These are phyloP conservation scores for Syrista parreyssii DNA, from an alignment of 2,888 invertebrate species.

Conservation along the genomic window DNA sequence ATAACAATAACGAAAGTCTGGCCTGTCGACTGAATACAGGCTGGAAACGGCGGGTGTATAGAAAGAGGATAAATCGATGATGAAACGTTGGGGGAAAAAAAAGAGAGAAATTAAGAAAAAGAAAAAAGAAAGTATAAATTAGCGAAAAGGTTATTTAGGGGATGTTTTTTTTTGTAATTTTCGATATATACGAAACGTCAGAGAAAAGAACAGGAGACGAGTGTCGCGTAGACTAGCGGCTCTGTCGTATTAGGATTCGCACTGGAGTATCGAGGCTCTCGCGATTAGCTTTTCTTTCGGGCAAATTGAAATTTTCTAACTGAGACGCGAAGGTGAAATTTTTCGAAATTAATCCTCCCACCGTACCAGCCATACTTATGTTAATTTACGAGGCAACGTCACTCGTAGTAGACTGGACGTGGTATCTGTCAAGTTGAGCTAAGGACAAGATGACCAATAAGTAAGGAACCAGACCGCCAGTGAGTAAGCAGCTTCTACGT, in stretches of 20 bases:
- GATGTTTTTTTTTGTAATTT: no score
- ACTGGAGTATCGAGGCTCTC: slow-evolving; percentile 15
- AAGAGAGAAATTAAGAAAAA: slow-evolving; percentile 19
- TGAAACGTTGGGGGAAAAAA: no score
- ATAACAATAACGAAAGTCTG: not conserved
- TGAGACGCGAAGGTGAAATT: not conserved
- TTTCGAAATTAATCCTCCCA: not conserved
- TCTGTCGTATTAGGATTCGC: not conserved
- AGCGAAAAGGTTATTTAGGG: no score
- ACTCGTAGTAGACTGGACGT: not conserved
- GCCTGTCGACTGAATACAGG: slow-evolving; percentile 28
- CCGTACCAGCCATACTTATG: not conserved
- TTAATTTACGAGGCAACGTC: not conserved
- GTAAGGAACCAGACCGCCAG: not conserved
- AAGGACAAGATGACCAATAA: not conserved
- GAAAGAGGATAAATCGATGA: slow-evolving; percentile 53
- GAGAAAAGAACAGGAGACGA: slow-evolving; percentile 3
- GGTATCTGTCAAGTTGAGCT: not conserved
- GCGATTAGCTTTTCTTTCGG: not conserved
- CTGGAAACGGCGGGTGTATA: slow-evolving; percentile 55
- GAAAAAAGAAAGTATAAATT: not conserved
- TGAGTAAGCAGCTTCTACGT: slow-evolving; percentile 51
- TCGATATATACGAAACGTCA: slow-evolving; percentile 2
- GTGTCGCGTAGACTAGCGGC: not conserved
- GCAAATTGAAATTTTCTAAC: not conserved